These are phyloP conservation scores for Mayetiola destructor DNA, from an alignment of 2,888 invertebrate genomes.

Conservation along the genomic window DNA sequence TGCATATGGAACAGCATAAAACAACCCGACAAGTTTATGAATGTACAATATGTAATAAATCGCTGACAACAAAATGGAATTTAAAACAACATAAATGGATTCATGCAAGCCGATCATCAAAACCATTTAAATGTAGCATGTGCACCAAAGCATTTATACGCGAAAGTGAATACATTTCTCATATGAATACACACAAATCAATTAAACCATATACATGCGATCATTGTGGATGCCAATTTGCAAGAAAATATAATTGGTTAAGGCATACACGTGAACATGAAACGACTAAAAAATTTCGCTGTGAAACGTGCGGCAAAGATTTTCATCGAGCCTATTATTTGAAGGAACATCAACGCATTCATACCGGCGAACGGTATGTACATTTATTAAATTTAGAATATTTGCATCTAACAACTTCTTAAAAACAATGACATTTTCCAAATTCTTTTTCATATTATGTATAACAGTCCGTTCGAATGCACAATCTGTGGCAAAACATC, in stretches of 20 bases:
- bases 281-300: constrained; percentile 60
- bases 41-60: constrained; percentile 70
- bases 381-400: too few species aligned
- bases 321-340: constrained; percentile 80
- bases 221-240: constrained; percentile 78
- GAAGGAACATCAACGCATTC: constrained; percentile 74
- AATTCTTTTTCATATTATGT: neutral
- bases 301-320: constrained; percentile 61
- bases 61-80: constrained; percentile 82
- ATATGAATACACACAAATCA: constrained; percentile 74
- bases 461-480: constrained; percentile 56
- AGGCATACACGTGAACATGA: constrained; percentile 76
- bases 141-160: constrained; percentile 77
- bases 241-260: constrained; percentile 75
- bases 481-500: constrained; percentile 81
- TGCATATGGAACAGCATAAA: constrained; percentile 65
- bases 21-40: constrained; percentile 54
- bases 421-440: too few species aligned
- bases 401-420: neutral
- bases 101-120: constrained; percentile 66
- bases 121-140: constrained; percentile 69
- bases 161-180: constrained; percentile 63
- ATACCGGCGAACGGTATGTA: constrained; percentile 48
- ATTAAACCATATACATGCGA: constrained; percentile 74
- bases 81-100: constrained; percentile 80